Conservation (phyloP, 1,140 invertebrate genomes). For the Drosophila kepulauana region DNA sequence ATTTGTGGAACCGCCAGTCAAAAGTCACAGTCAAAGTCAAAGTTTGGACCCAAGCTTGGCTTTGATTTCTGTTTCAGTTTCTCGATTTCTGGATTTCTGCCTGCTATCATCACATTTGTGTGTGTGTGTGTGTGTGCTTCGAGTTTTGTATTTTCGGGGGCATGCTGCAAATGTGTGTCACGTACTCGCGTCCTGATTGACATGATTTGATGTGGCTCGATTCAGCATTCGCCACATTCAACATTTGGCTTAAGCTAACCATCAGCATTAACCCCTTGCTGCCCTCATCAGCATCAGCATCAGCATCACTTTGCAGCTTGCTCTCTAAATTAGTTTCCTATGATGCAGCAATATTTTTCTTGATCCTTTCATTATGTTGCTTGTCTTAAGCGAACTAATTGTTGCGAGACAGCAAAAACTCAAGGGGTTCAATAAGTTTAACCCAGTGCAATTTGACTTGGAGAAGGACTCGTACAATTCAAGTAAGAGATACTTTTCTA, state of each 20-base stretch:
- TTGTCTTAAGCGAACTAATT: neutral
- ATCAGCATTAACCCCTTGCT: slow-evolving; percentile 37
- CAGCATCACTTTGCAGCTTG: slow-evolving; percentile 29
- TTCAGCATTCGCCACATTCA: slow-evolving; percentile 5
- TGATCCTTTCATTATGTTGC: slow-evolving; percentile 34
- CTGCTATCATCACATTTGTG: slow-evolving; percentile 13
- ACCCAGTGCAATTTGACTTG: too few species aligned
- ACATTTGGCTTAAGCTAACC: slow-evolving; percentile 1
- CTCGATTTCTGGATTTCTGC: neutral
- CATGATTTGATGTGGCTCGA: slow-evolving; percentile 64
- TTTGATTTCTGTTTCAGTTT: slow-evolving; percentile 5
- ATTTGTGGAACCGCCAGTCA: slow-evolving; percentile 43
- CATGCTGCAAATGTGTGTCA: slow-evolving; percentile 69
- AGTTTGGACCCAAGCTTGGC: slow-evolving; percentile 26
- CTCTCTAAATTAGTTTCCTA: slow-evolving; percentile 63
- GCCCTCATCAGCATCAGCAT: neutral
- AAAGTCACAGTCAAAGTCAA: slow-evolving; percentile 38
- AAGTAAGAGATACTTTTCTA: too few species aligned
- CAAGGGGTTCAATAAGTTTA: too few species aligned
- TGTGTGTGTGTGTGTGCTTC: neutral
- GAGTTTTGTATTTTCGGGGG: neutral
- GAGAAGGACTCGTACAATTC: too few species aligned
- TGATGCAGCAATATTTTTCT: slow-evolving; percentile 58
- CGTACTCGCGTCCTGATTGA: slow-evolving; percentile 71
- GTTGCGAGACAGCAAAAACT: too few species aligned